phyloP scores from a whole-genome alignment of 1,140 invertebrate species.

The Nebria ingens region DNA sequence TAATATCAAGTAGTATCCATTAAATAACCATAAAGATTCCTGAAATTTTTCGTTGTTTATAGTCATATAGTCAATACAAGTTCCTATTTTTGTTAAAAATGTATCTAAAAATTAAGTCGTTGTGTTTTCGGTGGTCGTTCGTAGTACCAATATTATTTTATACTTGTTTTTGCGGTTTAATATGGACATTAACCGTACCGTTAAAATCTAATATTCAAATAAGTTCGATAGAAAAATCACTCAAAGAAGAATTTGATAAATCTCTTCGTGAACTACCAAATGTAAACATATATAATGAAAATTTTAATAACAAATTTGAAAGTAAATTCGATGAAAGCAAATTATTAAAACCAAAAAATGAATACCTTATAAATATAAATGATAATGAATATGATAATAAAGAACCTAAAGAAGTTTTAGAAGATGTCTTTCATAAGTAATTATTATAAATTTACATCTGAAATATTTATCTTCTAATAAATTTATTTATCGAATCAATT shows the following conservation, averaged over 20 bases:
- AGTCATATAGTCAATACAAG: background rate
- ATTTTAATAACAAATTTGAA: background rate
- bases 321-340: background rate
- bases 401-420: slow-evolving; percentile 36
- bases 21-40: background rate
- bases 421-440: slow-evolving; percentile 39
- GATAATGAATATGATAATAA: slow-evolving; percentile 28
- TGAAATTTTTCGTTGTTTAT: background rate
- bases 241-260: slow-evolving; percentile 8
- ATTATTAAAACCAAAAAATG: slow-evolving; percentile 20
- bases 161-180: slow-evolving; percentile 27
- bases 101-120: background rate
- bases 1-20: background rate
- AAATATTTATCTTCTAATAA: slow-evolving; percentile 12
- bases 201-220: slow-evolving; percentile 27
- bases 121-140: slow-evolving; percentile 28
- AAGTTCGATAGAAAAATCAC: background rate
- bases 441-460: slow-evolving; percentile 11
- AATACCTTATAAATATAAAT: slow-evolving; percentile 31
- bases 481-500: slow-evolving; percentile 3
- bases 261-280: background rate
- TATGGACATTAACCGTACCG: slow-evolving; percentile 31
- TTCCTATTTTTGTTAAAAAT: background rate
- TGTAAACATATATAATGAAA: background rate
- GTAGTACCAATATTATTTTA: slow-evolving; percentile 31